Evolutionary conservation across 2,113 vertebrate species (phyloP), one percentile per base, ranked within the genome.

Genomic region (Phalacrocorax carbo): DNA sequence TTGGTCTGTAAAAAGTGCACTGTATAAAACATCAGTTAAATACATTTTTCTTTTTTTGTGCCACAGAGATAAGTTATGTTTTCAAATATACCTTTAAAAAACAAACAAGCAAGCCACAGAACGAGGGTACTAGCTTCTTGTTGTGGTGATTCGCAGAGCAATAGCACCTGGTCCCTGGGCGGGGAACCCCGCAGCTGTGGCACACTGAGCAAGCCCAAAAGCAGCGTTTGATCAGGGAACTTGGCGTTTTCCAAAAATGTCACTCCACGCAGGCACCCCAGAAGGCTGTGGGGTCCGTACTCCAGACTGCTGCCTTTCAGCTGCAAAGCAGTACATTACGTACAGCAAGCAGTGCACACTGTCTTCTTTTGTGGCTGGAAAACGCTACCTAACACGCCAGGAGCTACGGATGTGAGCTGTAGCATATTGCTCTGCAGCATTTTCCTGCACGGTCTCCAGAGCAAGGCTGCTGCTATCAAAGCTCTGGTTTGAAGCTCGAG

Each of bases 221-320:
- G 68, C 42, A 15, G 40, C 4, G 0, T 44, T 42, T 61, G 26
- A 40, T 49, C 68, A 18, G 60, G 73, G n/a, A 55, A 55, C 22
- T 3, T 0, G 0, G 40, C n/a, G 2, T 40, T 42, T 73, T 25
- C 68, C n/a, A 57, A 23, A 42, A 49, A 23, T 9, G 11, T 9
- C 29, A 23, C 23, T 52, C 14, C n/a, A 5, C 7, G 17, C 72
- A 27, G 75, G 72, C 30, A 36, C 46, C 52, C 30, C 15, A 4
- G 30, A 27, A 34, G 15, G n/a, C 64, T 42, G 15, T 2, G 34
- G 13, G n/a, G n/a, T 42, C 51, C 6, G 0, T 17, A 14, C 26
- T 51, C 65, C 30, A 7, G 17, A 3, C 34, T 11, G 49, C 66
- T 64, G 42, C 86, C 42, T 70, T 27, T 40, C 10, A 8, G 38